Evolutionary conservation across 2,113 vertebrate genomes (phyloP).

Genomic region (Geothlypis trichas): DNA sequence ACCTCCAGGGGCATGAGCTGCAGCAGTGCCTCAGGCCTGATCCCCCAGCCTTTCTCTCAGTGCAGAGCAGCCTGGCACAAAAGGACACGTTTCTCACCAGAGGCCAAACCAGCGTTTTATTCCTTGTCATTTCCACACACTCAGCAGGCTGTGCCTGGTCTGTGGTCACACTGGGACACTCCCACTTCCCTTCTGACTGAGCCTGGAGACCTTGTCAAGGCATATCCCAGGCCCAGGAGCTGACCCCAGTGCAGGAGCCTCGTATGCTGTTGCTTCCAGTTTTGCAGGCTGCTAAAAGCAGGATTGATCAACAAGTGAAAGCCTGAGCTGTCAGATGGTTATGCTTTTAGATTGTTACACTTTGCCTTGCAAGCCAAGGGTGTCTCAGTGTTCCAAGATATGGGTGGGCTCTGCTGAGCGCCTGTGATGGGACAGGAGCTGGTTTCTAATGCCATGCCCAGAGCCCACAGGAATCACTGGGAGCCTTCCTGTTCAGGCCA

Average conservation of each 20-base stretch:
- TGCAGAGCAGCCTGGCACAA: not conserved
- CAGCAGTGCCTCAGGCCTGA: not conserved
- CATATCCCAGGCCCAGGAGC: not conserved
- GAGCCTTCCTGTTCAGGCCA: not conserved
- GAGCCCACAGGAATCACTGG: not conserved
- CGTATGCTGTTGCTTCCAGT: accelerated
- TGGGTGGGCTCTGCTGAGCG: not conserved
- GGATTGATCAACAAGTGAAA: not conserved
- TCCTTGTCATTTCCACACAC: not conserved
- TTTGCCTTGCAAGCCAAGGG: not conserved
- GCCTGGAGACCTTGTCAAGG: not conserved
- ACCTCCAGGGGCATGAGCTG: not conserved
- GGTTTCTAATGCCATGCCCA: not conserved
- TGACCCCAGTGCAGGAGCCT: not conserved
- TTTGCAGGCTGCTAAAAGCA: not conserved
- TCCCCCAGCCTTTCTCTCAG: not conserved
- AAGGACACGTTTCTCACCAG: not conserved
- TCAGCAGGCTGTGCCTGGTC: not conserved
- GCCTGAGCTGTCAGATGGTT: not conserved
- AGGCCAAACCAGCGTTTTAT: not conserved
- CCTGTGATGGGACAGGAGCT: not conserved
- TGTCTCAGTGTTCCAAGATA: not conserved
- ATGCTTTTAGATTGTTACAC: slow-evolving; percentile 13
- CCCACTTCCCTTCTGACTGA: not conserved
- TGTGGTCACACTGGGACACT: not conserved